Evolutionary conservation across 2,797 vertebrate genomes (phyloP), one percentile per base, ranked within the genome.

Genomic region (Premnoplex brunnescens): DNA sequence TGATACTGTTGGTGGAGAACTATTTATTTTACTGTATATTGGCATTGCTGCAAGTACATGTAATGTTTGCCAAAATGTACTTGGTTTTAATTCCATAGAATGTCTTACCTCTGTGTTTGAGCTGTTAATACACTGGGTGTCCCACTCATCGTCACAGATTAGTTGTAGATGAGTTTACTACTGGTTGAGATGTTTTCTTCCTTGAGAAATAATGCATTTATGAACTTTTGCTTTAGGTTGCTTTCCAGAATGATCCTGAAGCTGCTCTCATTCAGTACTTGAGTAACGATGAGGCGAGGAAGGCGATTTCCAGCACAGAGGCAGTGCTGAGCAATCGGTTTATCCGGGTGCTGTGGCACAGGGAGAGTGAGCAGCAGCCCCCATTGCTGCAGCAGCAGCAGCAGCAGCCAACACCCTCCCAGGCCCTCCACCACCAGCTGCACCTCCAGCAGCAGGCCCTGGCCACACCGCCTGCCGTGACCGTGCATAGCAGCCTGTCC

Each of bases 261-360:
- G 99, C 99, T 20, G 99, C 99, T 4, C 97, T 99, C 44, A 99
- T 99, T 94, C 99, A 99, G 77, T 99, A 99, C 96, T 97, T 99
- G 14, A 98, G 97, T 52, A 99, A 99, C 0, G 99, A 99, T 6
- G 99, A 99, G 96, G 99, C 99, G 30, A 97, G 99, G 52, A 98
- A 98, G 93, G 99, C 99, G 2, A 99, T 99, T 93, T 99, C 99
- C 92, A 99, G 99, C 97, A 99, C 95, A 0, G 98, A 99, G 97
- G 99, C 99, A 0, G 99, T 99, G 85, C 98, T 99, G 67, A 99
- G 99, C 96, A 99, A 99, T 92, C 98, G 99, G 19, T 99, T 99
- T 75, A 99, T 99, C 93, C 97, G 99, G 52, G 99, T 99, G 24
- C 98, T 99, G 85, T 99, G 99, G 99, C 99, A 99, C 95, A 98